These are phyloP conservation scores for Falco concolor DNA, from an alignment of 2,797 vertebrate genomes.

Conservation along the genomic window DNA sequence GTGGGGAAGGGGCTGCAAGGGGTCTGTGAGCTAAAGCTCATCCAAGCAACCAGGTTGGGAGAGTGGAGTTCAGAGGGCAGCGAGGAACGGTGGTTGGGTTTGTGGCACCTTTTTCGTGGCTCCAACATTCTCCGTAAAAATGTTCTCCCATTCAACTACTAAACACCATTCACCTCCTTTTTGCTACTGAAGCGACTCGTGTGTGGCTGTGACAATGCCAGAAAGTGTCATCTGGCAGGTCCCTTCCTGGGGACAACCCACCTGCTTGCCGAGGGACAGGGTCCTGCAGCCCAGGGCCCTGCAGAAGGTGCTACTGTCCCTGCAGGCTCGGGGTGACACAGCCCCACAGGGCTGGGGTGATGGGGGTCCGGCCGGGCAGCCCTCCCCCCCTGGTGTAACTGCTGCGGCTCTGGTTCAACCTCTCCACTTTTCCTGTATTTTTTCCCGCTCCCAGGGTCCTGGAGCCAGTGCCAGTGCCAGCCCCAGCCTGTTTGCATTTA, in stretches of 20 bases:
- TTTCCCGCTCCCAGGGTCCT: background rate
- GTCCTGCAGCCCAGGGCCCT: background rate
- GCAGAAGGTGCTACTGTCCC: background rate
- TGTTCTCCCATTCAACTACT: background rate
- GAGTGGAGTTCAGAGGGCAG: fast-evolving
- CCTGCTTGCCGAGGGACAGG: fast-evolving
- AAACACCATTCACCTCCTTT: background rate
- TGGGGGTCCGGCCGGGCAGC: background rate
- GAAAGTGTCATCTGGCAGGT: background rate
- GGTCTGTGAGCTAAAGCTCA: background rate
- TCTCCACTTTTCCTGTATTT: background rate
- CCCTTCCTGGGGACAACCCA: background rate
- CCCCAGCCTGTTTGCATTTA: background rate
- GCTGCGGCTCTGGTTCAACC: background rate
- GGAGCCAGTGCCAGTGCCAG: background rate
- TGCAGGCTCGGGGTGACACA: fast-evolving
- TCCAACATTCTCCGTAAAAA: background rate
- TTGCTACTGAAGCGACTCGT: fast-evolving
- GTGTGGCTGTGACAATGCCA: fast-evolving
- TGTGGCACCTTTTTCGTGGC: background rate
- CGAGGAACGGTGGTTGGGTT: fast-evolving
- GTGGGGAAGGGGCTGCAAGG: background rate
- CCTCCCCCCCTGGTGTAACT: background rate
- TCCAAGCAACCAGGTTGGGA: background rate
- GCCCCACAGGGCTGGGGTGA: background rate